These are phyloP conservation scores for Rhabdomys dilectus DNA, from an alignment of 2,113 vertebrate genomes.

Conservation along the genomic window DNA sequence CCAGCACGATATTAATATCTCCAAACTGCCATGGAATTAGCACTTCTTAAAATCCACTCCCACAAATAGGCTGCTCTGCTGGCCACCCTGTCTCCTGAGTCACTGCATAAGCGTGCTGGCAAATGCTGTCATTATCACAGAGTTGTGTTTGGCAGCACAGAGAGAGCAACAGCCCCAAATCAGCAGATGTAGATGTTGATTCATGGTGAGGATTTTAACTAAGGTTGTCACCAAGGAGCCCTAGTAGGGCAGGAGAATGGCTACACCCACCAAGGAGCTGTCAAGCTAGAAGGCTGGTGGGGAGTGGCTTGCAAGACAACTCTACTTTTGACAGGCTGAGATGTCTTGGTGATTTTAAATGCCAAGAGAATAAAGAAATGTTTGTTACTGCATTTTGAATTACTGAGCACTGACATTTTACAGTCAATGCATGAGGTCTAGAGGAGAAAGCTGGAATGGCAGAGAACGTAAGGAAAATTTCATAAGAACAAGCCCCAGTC, in stretches of 20 bases:
- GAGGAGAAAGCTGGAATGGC: conserved; percentile 56
- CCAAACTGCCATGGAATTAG: conserved; percentile 78
- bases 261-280: neutral
- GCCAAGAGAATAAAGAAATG: conserved; percentile 65
- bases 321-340: conserved; percentile 13
- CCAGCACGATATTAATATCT: conserved; percentile 82
- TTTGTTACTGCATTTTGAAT: conserved; percentile 62
- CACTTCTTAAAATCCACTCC: conserved; percentile 82
- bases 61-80: conserved; percentile 82
- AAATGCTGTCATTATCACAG: conserved; percentile 71
- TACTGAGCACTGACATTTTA: conserved; percentile 60
- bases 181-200: conserved; percentile 64
- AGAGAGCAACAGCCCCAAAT: conserved; percentile 57
- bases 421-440: conserved; percentile 40
- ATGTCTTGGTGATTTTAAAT: conserved; percentile 47
- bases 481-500: conserved; percentile 28
- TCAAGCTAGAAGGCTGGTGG: neutral
- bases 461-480: conserved; percentile 42
- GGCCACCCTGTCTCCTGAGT: conserved; percentile 81
- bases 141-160: conserved; percentile 62
- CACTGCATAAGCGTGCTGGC: conserved; percentile 69
- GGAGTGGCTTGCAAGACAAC: neutral
- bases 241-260: neutral
- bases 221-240: conserved; percentile 27
- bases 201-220: conserved; percentile 24